phyloP scores from a whole-genome alignment of 2,797 vertebrate species.

The Macrochelys suwanniensis region DNA sequence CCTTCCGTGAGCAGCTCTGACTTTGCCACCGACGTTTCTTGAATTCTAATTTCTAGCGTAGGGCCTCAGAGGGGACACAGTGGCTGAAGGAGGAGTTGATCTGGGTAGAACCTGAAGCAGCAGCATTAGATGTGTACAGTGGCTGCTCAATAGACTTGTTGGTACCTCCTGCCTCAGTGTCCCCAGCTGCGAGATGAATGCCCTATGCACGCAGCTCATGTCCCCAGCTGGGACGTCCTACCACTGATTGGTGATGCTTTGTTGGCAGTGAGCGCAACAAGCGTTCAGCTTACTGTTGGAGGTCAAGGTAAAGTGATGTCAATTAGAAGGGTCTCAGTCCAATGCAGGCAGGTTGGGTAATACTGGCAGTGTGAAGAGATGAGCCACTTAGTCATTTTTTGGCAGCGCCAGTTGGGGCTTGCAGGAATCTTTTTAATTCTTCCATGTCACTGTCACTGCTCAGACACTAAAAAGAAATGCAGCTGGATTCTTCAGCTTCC shows the following conservation, averaged over 20 bases:
- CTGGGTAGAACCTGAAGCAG: not conserved
- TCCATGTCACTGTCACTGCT: not conserved
- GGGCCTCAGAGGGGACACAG: not conserved
- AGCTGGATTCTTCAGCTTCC: not conserved
- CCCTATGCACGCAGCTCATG: not conserved
- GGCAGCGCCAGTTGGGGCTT: conserved; percentile 59
- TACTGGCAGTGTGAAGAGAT: conserved; percentile 8
- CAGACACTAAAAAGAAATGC: not conserved
- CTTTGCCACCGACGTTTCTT: not conserved
- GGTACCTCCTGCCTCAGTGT: conserved; percentile 63
- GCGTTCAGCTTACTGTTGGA: conserved; percentile 77
- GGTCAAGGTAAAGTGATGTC: conserved; percentile 83
- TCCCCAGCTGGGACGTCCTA: conserved; percentile 73
- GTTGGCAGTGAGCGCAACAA: conserved; percentile 72
- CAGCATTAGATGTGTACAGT: not conserved
- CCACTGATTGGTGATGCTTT: conserved; percentile 64
- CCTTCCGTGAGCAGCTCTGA: not conserved
- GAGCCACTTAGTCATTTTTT: conserved; percentile 76
- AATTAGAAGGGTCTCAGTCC: conserved; percentile 83
- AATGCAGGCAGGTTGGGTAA: conserved; percentile 79
- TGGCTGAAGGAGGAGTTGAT: not conserved
- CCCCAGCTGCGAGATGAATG: conserved; percentile 47
- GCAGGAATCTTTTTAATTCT: conserved; percentile 7
- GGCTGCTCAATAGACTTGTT: conserved; percentile 46
- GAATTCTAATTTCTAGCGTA: not conserved